phyloP scores from a whole-genome alignment of 2,888 invertebrate genomes.

The Pharmacophagus antenor region DNA sequence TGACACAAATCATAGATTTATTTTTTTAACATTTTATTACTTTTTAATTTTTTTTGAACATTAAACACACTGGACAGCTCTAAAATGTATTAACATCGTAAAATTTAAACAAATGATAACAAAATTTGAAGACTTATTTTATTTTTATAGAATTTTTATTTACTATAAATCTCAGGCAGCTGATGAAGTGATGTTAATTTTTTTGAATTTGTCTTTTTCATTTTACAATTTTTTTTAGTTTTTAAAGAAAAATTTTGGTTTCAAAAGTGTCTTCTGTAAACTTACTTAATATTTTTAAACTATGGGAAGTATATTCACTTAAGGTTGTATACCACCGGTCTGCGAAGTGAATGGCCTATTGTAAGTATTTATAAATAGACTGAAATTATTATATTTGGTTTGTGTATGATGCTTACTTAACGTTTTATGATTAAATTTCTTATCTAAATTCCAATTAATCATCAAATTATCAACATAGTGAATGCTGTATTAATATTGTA shows the following conservation, averaged over 20 bases:
- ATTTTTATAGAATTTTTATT: constrained; percentile 5
- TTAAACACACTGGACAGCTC: not conserved
- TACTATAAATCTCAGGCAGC: constrained; percentile 12
- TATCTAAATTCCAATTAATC: not conserved
- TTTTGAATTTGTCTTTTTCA: not conserved
- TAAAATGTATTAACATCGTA: not conserved
- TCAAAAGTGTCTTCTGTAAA: too few species aligned
- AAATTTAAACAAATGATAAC: not conserved
- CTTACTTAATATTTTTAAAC: not conserved
- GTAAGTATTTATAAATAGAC: constrained; percentile 58
- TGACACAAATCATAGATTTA: not conserved
- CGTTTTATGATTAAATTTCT: not conserved
- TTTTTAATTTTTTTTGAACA: not conserved
- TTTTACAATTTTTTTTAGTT: not conserved
- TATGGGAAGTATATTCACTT: not conserved
- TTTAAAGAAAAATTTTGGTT: too few species aligned
- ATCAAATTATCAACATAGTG: not conserved
- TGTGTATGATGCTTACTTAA: constrained; percentile 22
- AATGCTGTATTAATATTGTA: not conserved
- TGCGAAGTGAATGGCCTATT: constrained; percentile 53
- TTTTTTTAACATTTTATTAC: not conserved
- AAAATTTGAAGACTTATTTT: not conserved
- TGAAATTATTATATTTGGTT: constrained; percentile 44
- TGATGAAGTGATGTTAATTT: constrained; percentile 20
- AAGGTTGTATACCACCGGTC: not conserved